A percentile compares a stretch with the other conserved stretches of the same genome.
Conservation (phyloP, 1,140 invertebrate genomes). For the Plectus sambesii region DNA sequence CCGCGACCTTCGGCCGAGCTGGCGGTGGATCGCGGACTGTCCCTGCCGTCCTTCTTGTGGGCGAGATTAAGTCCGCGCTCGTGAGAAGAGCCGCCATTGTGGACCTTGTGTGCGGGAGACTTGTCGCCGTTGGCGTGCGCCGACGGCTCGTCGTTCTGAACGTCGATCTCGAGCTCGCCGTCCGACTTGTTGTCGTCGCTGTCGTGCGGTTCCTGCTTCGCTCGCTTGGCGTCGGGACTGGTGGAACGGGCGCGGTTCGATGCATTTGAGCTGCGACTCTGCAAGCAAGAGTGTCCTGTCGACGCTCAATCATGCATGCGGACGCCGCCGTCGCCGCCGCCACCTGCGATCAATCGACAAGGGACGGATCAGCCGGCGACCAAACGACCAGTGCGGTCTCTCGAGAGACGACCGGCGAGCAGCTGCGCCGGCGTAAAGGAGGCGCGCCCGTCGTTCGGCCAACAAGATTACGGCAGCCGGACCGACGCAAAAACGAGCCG, state of each 20-base stretch:
- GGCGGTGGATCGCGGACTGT: conserved; percentile 10
- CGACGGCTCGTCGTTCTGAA: conserved; percentile 30
- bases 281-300: conserved; percentile 13
- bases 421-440: no score
- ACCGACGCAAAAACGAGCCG: no score
- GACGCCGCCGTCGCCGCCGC: conserved; percentile 6
- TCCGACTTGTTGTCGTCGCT: conserved; percentile 17
- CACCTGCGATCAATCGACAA: conserved; percentile 6
- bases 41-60: conserved; percentile 11
- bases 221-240: conserved; percentile 21
- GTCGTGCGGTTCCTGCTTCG: conserved; percentile 38
- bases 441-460: no score
- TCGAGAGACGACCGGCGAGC: neutral
- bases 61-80: conserved; percentile 1
- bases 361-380: neutral
- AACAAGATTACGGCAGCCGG: no score
- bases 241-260: neutral
- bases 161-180: conserved; percentile 43
- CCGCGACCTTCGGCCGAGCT: conserved; percentile 10
- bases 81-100: conserved; percentile 1
- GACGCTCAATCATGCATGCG: conserved; percentile 21
- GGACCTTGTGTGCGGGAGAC: conserved; percentile 14
- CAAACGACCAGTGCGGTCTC: conserved; percentile 12
- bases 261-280: conserved; percentile 12
- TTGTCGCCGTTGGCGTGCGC: conserved; percentile 10